Conservation (phyloP, 2,113 vertebrate genomes). For the Nestor notabilis region DNA sequence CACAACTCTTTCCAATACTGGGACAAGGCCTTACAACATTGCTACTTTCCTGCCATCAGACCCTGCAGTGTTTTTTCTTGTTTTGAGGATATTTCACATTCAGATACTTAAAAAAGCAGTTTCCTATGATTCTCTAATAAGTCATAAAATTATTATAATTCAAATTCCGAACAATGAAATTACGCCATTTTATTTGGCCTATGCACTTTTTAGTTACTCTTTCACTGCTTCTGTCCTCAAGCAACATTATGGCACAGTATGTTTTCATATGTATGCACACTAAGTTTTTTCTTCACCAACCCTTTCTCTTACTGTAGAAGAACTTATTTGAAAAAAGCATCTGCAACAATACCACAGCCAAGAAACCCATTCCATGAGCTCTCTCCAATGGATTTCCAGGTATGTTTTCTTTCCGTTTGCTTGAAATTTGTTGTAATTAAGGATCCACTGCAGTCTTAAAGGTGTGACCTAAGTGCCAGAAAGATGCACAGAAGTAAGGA, state of each 20-base stretch:
- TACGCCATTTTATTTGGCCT: not conserved
- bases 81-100: not conserved
- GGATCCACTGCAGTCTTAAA: not conserved
- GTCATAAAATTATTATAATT: not conserved
- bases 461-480: not conserved
- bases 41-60: rapidly evolving
- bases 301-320: not conserved
- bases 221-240: not conserved
- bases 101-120: not conserved
- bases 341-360: not conserved
- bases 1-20: not conserved
- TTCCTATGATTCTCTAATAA: not conserved
- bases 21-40: not conserved
- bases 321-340: slow-evolving; percentile 6
- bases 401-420: not conserved
- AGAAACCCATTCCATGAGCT: not conserved
- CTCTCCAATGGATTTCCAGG: not conserved
- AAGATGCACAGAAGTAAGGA: not conserved
- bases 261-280: not conserved
- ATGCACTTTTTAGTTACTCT: not conserved
- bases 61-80: not conserved
- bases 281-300: not conserved
- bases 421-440: not conserved
- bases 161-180: not conserved
- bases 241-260: not conserved